Evolutionary conservation across 2,797 vertebrate genomes (phyloP).

Genomic region (Lithobates sylvaticus): DNA sequence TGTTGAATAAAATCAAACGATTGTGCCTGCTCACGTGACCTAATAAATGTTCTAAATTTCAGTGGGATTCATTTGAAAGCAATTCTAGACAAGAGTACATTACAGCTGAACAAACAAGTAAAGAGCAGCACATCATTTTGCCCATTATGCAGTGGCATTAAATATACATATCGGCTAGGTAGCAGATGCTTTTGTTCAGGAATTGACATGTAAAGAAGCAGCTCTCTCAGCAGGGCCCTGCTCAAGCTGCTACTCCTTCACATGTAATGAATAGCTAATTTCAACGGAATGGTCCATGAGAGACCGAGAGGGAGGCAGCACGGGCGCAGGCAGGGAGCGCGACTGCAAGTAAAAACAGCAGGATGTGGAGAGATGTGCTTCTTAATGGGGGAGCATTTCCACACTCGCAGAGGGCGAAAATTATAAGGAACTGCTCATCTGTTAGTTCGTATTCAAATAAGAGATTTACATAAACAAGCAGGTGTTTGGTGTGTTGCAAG

Average conservation of each 20-base stretch:
- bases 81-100: slow-evolving; percentile 55
- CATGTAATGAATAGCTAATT: slow-evolving; percentile 79
- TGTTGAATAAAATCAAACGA: background rate
- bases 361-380: slow-evolving; percentile 68
- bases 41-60: slow-evolving; percentile 66
- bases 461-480: slow-evolving; percentile 59
- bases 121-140: slow-evolving; percentile 70
- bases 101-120: slow-evolving; percentile 72
- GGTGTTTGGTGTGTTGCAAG: slow-evolving; percentile 40
- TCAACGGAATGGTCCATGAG: slow-evolving; percentile 70
- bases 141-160: slow-evolving; percentile 69
- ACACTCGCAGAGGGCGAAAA: slow-evolving; percentile 67
- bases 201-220: slow-evolving; percentile 73
- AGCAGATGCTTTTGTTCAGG: slow-evolving; percentile 73
- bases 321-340: slow-evolving; percentile 44
- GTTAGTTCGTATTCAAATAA: slow-evolving; percentile 68
- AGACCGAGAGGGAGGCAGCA: slow-evolving; percentile 56
- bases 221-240: slow-evolving; percentile 71
- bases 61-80: slow-evolving; percentile 46
- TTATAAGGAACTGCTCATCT: slow-evolving; percentile 65
- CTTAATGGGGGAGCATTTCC: slow-evolving; percentile 70
- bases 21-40: background rate
- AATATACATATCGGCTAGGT: slow-evolving; percentile 74
- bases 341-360: slow-evolving; percentile 66
- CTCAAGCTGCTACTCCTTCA: slow-evolving; percentile 70